Evolutionary conservation across 1,140 invertebrate genomes (phyloP).

Genomic region (Ladona fulva): DNA sequence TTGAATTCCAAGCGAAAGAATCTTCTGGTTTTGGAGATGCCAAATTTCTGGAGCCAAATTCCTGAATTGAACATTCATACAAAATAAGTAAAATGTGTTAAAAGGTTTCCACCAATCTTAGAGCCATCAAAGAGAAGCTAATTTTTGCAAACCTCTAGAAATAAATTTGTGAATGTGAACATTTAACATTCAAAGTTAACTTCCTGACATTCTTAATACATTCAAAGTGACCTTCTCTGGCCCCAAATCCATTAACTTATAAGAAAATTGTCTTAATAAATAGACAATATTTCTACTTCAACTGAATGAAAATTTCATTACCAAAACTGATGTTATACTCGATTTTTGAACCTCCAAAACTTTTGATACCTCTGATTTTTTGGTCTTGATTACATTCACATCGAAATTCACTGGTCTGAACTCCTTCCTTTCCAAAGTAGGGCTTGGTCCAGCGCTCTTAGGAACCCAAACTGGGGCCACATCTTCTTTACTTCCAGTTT

Average conservation of each 20-base stretch:
- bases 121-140: too few species aligned
- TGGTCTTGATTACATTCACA: slow-evolving; percentile 29
- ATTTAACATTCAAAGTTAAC: too few species aligned
- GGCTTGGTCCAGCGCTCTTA: slow-evolving; percentile 52
- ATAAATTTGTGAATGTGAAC: too few species aligned
- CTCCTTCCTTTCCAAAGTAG: slow-evolving; percentile 47
- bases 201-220: too few species aligned
- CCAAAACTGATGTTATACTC: too few species aligned
- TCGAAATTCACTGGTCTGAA: slow-evolving; percentile 71
- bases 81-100: too few species aligned
- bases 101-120: too few species aligned
- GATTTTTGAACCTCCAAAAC: too few species aligned
- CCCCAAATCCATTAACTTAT: slow-evolving; percentile 42
- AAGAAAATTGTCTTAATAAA: background rate
- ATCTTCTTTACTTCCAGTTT: background rate
- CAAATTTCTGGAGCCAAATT: background rate
- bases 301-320: too few species aligned
- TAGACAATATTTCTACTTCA: too few species aligned
- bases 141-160: too few species aligned
- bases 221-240: slow-evolving; percentile 69
- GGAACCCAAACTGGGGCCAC: slow-evolving; percentile 60
- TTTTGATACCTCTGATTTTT: too few species aligned
- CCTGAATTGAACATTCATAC: background rate
- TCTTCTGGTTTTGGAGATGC: background rate
- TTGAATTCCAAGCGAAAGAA: background rate